Base-by-base conservation (phyloP, 92 coral and sea anemone species). In the Hydrozoanthus gracilis region DNA sequence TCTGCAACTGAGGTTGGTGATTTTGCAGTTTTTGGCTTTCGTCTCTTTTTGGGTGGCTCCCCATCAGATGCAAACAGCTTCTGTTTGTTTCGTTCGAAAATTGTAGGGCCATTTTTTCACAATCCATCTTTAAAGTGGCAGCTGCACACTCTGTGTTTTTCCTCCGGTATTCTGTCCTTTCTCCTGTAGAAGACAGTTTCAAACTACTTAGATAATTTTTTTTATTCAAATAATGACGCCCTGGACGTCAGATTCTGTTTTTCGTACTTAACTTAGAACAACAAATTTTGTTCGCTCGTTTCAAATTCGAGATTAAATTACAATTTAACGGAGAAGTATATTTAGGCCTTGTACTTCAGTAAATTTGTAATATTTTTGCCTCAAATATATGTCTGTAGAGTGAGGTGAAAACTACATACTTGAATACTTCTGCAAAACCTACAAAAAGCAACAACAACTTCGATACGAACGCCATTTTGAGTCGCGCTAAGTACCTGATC, bases 31-130 rank as follows among this genome's bases (percentile, higher is more conserved):
- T 62, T 70, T 70, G 75, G 75, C 75, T 44, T 70, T 70, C 17
- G 75, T 70, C 51, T 70, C 75, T 70, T 70, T 70, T 70, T 70
- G 75, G 75, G 75, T 44, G 75, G 75, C 75, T 70, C 51, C 51
- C 75, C 75, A 70, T 70, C 68, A 62, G 68, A 64, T 64, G 69
- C 44, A 64, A 64, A 64, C 69, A 64, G 69, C 69, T 71, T 71
- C 50, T 71, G 76, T 71, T 71, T 71, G 76, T 71, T 71, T 44
- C 52, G 76, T 12, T 71, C 52, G 76, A 71, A 64, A 64, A 71
- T 70, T 71, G 76, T 71, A 39, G 52, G 76, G 76, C 76, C 76
- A 44, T 71, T 71, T 13, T 71, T 71, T 71, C 76, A 39, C 76
- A 71, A 6, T 12, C 52, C 76, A 4, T 71, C 76, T 71, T 71